Evolutionary conservation across 2,797 vertebrate genomes (phyloP), one percentile per base, ranked within the genome.

Genomic region (Spondyliosoma cantharus): DNA sequence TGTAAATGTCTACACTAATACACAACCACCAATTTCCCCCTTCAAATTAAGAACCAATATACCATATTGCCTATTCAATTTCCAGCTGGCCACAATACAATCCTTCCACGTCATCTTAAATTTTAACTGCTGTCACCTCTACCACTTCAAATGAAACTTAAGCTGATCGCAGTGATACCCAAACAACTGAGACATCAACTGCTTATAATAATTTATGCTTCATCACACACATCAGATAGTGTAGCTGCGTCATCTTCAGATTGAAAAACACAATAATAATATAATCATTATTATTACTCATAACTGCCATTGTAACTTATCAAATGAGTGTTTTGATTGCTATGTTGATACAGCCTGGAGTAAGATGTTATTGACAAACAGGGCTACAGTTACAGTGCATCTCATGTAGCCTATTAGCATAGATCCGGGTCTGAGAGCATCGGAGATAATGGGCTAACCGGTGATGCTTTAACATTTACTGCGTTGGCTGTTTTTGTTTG

Each of bases 121-220:
- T n/a, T 32, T 12, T 13, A 32, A 12, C 29, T 59, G 17, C 57
- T 42, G 14, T 37, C 32, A 59, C 5, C 20, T n/a, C 29, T 42
- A n/a, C 14, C 46, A 5, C 46, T 48, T 48, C 29, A 32, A 3
- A 9, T 32, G 59, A 61, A 15, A 53, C 50, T 13, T 52, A 4
- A 52, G 11, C 37, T 60, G 5, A 42, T 12, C 7, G 32, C 19
- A 22, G 11, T 2, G 19, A 15, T 19, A 43, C 32, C 24, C 29
- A 45, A 45, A 15, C 60, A 37, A 45, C 24, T 76, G 42, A 59
- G 20, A 66, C 46, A 25, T 42, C 61, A 32, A 8, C 53, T 66
- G 69, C 56, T 67, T 32, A 53, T 71, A 71, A 71, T 53, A 27
- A 66, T 67, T 71, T 0, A 78, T 25, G 25, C 32, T 20, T 65